A percentile compares a stretch with the other conserved stretches of the same genome.
These are phyloP conservation scores for Latrodectus elegans DNA, from an alignment of 2,888 invertebrate species.

Conservation along the genomic window DNA sequence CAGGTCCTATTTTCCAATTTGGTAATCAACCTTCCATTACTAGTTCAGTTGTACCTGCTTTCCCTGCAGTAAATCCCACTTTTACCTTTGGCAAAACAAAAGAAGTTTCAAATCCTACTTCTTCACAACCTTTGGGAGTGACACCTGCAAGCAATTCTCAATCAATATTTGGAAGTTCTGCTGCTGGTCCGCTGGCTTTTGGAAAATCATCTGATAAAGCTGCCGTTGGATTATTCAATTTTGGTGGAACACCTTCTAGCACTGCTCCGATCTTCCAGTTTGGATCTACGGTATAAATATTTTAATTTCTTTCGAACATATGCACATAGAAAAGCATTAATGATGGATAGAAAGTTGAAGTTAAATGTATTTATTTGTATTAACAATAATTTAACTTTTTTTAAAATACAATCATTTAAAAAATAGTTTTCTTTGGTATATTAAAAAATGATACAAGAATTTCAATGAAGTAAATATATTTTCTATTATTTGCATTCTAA, in stretches of 20 bases:
- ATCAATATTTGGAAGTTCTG: not conserved
- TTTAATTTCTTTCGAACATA: not conserved
- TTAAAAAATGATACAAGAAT: too few species aligned
- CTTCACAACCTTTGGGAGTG: not conserved
- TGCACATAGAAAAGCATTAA: too few species aligned
- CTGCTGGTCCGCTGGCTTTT: not conserved
- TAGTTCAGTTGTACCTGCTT: not conserved
- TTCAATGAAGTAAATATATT: too few species aligned
- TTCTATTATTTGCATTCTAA: too few species aligned
- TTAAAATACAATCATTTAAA: too few species aligned
- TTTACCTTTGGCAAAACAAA: not conserved
- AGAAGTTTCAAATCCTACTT: not conserved
- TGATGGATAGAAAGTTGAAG: too few species aligned
- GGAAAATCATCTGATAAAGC: not conserved
- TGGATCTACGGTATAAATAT: not conserved
- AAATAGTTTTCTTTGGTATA: too few species aligned
- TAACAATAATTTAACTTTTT: not conserved
- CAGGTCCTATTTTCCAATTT: not conserved
- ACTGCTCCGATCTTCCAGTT: not conserved
- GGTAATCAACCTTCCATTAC: not conserved
- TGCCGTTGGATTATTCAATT: not conserved
- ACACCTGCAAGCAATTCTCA: not conserved
- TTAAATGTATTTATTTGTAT: not conserved
- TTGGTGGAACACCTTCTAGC: not conserved
- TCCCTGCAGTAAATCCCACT: not conserved